Percentiles rank a stretch among this genome's conserved stretches.
phyloP scores from a whole-genome alignment of 2,888 invertebrate species.

The Dione juno region DNA sequence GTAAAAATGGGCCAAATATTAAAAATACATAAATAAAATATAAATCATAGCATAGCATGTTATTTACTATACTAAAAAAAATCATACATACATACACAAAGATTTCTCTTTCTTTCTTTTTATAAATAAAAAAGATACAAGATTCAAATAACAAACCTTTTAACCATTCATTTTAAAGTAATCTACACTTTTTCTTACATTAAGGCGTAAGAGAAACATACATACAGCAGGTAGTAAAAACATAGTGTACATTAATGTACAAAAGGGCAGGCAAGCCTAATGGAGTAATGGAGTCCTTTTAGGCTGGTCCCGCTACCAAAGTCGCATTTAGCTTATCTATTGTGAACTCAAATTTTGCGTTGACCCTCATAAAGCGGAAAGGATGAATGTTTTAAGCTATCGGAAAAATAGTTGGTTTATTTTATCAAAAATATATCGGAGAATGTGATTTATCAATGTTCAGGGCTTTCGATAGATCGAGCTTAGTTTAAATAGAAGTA shows the following conservation, averaged over 20 bases:
- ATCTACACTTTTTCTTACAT: neutral
- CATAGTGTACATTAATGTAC: conserved; percentile 30
- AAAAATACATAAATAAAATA: too few species aligned
- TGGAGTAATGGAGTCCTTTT: conserved; percentile 44
- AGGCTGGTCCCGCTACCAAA: conserved; percentile 18
- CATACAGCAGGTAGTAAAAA: conserved; percentile 26
- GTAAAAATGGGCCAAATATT: too few species aligned
- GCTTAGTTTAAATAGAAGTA: neutral
- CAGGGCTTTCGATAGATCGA: neutral
- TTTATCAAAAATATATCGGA: neutral
- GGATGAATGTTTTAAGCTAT: conserved; percentile 6
- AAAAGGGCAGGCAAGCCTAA: conserved; percentile 34
- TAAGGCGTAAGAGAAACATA: conserved; percentile 5
- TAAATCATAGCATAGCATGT: too few species aligned
- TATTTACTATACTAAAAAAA: too few species aligned
- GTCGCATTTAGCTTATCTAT: conserved; percentile 29
- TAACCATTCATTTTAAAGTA: neutral
- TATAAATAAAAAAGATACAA: neutral
- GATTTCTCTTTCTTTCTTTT: too few species aligned
- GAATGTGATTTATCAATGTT: neutral
- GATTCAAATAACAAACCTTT: neutral
- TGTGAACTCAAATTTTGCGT: conserved; percentile 26
- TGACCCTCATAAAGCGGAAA: conserved; percentile 22
- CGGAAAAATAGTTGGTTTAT: neutral
- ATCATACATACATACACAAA: too few species aligned